Percentiles rank a stretch among this genome's conserved stretches.
phyloP scores from a whole-genome alignment of 2,888 invertebrate genomes.

The Tenthredo mesomela region DNA sequence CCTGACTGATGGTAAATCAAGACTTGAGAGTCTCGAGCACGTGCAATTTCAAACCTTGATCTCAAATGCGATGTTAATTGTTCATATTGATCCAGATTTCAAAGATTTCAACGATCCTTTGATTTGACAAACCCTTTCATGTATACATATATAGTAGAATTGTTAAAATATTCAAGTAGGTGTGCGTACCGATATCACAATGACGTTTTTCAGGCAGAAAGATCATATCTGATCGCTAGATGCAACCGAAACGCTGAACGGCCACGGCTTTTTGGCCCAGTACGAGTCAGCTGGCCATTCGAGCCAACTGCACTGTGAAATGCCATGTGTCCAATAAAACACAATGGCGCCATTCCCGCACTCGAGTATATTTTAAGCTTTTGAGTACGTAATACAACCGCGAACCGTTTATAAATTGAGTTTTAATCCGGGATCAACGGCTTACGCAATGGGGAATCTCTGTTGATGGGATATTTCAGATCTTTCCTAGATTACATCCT shows the following conservation, averaged over 20 bases:
- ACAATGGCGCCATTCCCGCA: conserved; percentile 60
- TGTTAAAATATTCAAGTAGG: neutral
- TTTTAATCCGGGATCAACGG: conserved; percentile 71
- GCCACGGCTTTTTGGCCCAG: conserved; percentile 9
- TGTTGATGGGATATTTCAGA: conserved; percentile 64
- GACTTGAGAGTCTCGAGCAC: conserved; percentile 12
- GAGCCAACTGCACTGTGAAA: conserved; percentile 62
- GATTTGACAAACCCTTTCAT: conserved; percentile 21
- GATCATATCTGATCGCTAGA: conserved; percentile 46
- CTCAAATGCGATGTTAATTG: neutral
- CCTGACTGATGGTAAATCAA: conserved; percentile 47
- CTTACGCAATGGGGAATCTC: conserved; percentile 69
- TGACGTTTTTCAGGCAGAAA: conserved; percentile 9
- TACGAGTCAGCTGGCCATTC: conserved; percentile 47
- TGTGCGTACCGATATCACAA: neutral
- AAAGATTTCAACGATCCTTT: conserved; percentile 9
- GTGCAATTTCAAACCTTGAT: conserved; percentile 12
- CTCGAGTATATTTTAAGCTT: conserved; percentile 71
- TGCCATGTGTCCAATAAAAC: conserved; percentile 64
- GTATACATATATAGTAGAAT: neutral
- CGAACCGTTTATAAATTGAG: conserved; percentile 72
- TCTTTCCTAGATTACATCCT: conserved; percentile 62
- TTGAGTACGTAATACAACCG: conserved; percentile 68
- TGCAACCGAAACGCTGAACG: conserved; percentile 4
- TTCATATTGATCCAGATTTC: conserved; percentile 29